A percentile compares a stretch with the other conserved stretches of the same genome.
Evolutionary conservation across 2,888 invertebrate species (phyloP).

Genomic region (Mythimna albipuncta): DNA sequence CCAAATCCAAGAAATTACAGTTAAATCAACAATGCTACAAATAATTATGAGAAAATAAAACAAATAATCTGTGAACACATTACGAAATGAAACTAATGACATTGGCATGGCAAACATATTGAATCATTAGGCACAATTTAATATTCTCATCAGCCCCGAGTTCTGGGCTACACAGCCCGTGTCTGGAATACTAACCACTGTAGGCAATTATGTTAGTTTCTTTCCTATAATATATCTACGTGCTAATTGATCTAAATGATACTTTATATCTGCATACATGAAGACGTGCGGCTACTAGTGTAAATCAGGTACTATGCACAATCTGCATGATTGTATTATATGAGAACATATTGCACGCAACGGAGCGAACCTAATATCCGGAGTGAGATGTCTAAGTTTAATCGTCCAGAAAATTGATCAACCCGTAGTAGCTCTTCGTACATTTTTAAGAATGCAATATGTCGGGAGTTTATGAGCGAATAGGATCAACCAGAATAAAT

Average conservation of each 20-base stretch:
- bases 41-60: not conserved
- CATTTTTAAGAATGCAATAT: not conserved
- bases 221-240: slow-evolving; percentile 2
- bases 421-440: slow-evolving; percentile 2
- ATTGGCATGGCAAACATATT: slow-evolving; percentile 18
- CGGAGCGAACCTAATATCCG: slow-evolving; percentile 13
- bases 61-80: slow-evolving; percentile 1
- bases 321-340: slow-evolving; percentile 11
- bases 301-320: not conserved
- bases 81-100: slow-evolving; percentile 12
- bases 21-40: not conserved
- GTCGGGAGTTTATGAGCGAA: not conserved
- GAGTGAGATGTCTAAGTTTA: slow-evolving; percentile 9
- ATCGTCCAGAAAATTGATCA: slow-evolving; percentile 13
- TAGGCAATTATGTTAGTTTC: slow-evolving; percentile 22
- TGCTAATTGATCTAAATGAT: slow-evolving; percentile 30
- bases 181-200: slow-evolving; percentile 12
- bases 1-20: not conserved
- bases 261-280: not conserved
- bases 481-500: not conserved
- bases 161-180: slow-evolving; percentile 19
- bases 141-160: slow-evolving; percentile 20
- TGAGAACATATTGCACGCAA: not conserved
- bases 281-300: not conserved
- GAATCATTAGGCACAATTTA: slow-evolving; percentile 36